A percentile compares a stretch with the other conserved stretches of the same genome.
Evolutionary conservation across 2,888 invertebrate genomes (phyloP).

Genomic region (Apamea epomidion): DNA sequence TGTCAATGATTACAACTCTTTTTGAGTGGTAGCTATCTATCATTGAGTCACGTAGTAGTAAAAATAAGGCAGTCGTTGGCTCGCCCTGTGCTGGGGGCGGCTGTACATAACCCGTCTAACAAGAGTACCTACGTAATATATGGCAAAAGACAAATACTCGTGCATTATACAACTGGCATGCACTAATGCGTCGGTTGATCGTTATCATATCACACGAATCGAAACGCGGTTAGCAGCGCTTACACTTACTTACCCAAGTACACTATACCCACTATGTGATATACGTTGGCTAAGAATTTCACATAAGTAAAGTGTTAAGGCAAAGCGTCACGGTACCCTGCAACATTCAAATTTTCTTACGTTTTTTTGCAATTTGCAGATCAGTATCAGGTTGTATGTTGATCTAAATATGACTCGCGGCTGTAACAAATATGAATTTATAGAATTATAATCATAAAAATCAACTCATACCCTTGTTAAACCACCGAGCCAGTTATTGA

Average conservation of each 20-base stretch:
- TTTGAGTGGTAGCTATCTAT: slow-evolving; percentile 47
- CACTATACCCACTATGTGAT: slow-evolving; percentile 10
- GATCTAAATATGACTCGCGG: background rate
- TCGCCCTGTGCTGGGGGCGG: slow-evolving; percentile 19
- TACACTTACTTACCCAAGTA: slow-evolving; percentile 1
- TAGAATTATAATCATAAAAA: too few relatives aligned
- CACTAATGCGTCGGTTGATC: slow-evolving; percentile 68
- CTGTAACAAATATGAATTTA: too few relatives aligned
- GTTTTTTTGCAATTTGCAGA: background rate
- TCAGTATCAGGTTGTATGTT: background rate
- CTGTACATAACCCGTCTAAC: slow-evolving; percentile 57
- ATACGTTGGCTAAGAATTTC: background rate
- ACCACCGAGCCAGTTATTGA: too few relatives aligned
- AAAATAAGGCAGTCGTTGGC: slow-evolving; percentile 36
- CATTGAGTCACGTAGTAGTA: slow-evolving; percentile 46
- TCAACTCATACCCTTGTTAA: too few relatives aligned
- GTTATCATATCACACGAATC: slow-evolving; percentile 68
- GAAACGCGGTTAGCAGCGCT: slow-evolving; percentile 56
- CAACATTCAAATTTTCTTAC: background rate
- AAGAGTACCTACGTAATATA: slow-evolving; percentile 49
- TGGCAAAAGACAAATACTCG: slow-evolving; percentile 59
- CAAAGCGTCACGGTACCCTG: background rate
- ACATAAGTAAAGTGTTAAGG: background rate
- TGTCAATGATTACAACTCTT: slow-evolving; percentile 56
- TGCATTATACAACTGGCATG: slow-evolving; percentile 71